Evolutionary conservation across 2,113 vertebrate genomes (phyloP).

Genomic region (Mesembrinibis cayennensis): DNA sequence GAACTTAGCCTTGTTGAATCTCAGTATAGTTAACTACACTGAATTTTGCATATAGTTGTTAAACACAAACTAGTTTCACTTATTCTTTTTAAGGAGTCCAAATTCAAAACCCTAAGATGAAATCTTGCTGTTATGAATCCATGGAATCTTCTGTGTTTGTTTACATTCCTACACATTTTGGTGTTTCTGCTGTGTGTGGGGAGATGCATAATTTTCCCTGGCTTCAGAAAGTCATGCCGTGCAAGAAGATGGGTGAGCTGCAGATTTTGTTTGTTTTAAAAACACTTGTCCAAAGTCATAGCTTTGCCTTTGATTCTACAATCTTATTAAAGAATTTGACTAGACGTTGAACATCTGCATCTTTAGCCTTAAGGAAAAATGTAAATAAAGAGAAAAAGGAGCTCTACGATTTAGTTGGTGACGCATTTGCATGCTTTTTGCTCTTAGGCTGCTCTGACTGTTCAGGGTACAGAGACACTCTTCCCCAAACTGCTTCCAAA

Average conservation of each 20-base stretch:
- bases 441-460: not conserved
- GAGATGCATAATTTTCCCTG: not conserved
- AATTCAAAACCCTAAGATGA: not conserved
- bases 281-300: not conserved
- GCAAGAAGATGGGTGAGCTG: not conserved
- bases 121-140: not conserved
- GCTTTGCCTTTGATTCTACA: not conserved
- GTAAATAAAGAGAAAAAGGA: not conserved
- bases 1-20: not conserved
- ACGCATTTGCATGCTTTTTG: not conserved
- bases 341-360: not conserved
- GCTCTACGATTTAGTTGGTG: not conserved
- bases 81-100: not conserved
- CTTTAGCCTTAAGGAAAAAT: not conserved
- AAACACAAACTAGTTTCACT: not conserved
- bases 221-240: not conserved
- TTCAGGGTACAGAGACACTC: not conserved
- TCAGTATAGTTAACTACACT: not conserved
- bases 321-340: not conserved
- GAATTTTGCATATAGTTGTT: not conserved
- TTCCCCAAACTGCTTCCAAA: not conserved
- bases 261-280: not conserved
- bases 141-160: not conserved
- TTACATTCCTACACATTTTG: not conserved
- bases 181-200: not conserved